Conservation (phyloP, 2,797 vertebrate species). For the Poliocrania exsul region DNA sequence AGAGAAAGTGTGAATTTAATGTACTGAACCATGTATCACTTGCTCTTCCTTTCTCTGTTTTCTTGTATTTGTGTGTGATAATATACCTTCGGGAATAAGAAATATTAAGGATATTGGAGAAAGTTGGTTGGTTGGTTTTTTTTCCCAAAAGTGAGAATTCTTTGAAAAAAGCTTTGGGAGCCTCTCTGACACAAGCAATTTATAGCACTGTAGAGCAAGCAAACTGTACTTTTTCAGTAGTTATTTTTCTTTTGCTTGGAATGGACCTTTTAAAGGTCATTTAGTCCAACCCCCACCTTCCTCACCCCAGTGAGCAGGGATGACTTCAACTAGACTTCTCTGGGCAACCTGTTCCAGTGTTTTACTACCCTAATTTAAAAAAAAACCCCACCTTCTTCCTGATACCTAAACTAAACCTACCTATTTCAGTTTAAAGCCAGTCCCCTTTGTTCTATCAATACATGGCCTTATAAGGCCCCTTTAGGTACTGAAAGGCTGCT, state of each 20-base stretch:
- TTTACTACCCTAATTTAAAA: neutral
- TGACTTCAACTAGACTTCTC: neutral
- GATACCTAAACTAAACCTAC: neutral
- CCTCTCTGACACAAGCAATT: neutral
- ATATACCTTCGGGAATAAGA: neutral
- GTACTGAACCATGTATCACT: neutral
- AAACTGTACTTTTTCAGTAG: slow-evolving; percentile 17
- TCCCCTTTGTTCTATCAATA: neutral
- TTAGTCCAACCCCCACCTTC: neutral
- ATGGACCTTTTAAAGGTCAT: neutral
- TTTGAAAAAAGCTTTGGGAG: neutral
- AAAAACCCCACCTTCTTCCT: neutral
- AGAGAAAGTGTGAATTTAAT: neutral
- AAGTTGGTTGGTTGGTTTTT: neutral
- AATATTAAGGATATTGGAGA: neutral
- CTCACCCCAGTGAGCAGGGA: neutral
- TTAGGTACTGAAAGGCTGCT: neutral
- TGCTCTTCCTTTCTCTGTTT: neutral
- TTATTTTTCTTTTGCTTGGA: slow-evolving; percentile 34
- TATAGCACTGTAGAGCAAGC: neutral
- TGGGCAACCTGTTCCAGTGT: neutral
- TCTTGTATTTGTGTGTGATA: neutral
- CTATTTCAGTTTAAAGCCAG: neutral
- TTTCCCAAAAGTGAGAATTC: neutral
- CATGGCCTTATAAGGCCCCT: neutral